Percentiles rank a stretch among this genome's conserved stretches.
These are phyloP conservation scores for Thyatira batis DNA, from an alignment of 2,888 invertebrate genomes.

Conservation along the genomic window DNA sequence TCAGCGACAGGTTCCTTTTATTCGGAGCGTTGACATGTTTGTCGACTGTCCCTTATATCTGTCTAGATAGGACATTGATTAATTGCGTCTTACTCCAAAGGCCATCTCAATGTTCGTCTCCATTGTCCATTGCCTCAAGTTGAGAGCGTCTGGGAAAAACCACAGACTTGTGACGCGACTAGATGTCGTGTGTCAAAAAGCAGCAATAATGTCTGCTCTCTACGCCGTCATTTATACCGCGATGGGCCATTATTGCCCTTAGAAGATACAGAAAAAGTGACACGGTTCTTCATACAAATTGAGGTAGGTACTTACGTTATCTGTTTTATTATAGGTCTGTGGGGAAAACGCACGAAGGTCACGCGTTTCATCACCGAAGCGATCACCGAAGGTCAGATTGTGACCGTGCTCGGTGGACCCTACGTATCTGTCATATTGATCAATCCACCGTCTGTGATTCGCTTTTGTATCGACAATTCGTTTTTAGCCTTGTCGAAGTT, in stretches of 20 bases:
- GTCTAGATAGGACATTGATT: not conserved
- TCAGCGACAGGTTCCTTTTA: not conserved
- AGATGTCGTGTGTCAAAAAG: too few relatives aligned
- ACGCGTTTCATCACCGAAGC: conserved; percentile 30
- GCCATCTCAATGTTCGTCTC: conserved; percentile 23
- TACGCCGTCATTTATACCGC: too few relatives aligned
- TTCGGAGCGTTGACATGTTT: not conserved
- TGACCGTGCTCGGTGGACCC: conserved; percentile 19
- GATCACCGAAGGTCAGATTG: conserved; percentile 23
- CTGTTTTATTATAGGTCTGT: too few relatives aligned
- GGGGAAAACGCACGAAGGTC: conserved; percentile 44
- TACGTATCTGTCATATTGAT: conserved; percentile 49
- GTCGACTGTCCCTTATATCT: not conserved
- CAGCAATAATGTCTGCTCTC: too few relatives aligned
- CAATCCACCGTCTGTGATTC: conserved; percentile 33
- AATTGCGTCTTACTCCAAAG: conserved; percentile 5
- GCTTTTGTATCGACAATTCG: conserved; percentile 30
- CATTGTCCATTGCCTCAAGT: too few relatives aligned
- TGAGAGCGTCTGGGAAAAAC: too few relatives aligned
- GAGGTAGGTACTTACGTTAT: too few relatives aligned
- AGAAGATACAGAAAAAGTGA: too few relatives aligned
- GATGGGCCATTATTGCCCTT: too few relatives aligned
- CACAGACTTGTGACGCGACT: too few relatives aligned
- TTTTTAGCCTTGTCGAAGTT: conserved; percentile 12
- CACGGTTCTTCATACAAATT: too few relatives aligned